Evolutionary conservation across 1,140 invertebrate genomes (phyloP), one percentile per base, ranked within the genome.

Genomic region (Lepidostoma basale): DNA sequence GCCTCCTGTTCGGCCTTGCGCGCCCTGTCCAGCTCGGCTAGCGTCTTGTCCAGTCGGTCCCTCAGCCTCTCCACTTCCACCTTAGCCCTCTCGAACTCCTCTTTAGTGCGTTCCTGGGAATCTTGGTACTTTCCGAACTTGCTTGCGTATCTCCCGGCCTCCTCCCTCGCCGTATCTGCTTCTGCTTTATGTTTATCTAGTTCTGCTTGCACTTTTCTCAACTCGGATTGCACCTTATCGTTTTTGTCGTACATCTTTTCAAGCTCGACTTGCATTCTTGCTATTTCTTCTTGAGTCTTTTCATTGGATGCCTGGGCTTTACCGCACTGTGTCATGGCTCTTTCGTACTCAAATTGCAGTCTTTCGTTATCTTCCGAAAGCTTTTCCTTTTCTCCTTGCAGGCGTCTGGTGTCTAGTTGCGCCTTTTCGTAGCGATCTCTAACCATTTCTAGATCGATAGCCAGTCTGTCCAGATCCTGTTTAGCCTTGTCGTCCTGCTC

Each of bases 221-320:
- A 83, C 74, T 97, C 94, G 3, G 87, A 82, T 71, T 94, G 91
- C 49, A 89, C 86, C 76, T 93, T 90, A 70, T 96, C 94, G 73
- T 94, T 90, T 74, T 95, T 94, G 73, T 96, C 94, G 73, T 93
- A 92, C 83, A 94, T 89, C 77, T 95, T 96, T 76, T 96, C 94
- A 10, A 95, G 83, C 79, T 96, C 95, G 22, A 94, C 85, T 75
- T 93, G 91, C 75, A 94, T 87, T 74, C 93, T 85, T 0, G 92
- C 89, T 44, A 94, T 86, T 79, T 97, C 94, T 77, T 96, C 94
- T 76, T 96, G 93, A 62, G 90, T 89, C 74, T 95, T 95, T 74
- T 96, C 94, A 59, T 94, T 90, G 9, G 88, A 88, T 4, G 88
- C 88, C 75, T 93, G 92, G 1, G 90, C 88, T 81, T 96, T 96